Evolutionary conservation across 2,888 invertebrate species (phyloP), one percentile per base, ranked within the genome.

Genomic region (Piscicola geometra): DNA sequence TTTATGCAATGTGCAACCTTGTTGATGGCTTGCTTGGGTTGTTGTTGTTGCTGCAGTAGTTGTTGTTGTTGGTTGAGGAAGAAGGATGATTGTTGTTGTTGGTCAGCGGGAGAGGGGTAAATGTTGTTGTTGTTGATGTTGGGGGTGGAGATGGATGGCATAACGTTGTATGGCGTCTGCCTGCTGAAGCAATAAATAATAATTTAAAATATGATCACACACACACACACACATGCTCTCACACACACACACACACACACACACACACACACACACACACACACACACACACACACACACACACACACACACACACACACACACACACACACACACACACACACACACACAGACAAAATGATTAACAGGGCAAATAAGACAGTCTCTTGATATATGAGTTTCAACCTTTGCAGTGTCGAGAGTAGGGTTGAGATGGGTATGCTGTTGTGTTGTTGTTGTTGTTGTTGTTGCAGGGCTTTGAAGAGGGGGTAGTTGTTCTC

Each of bases 391-490:
- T n/a, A n/a, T n/a, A n/a, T n/a, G n/a, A n/a, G n/a, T n/a, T n/a
- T n/a, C 5, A 56, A 56, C 60, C 60, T 56, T n/a, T 56, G 60
- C 60, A 56, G n/a, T 9, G n/a, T 56, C 12, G 60, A 56, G 3
- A 56, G n/a, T 9, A 56, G 25, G 5, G 60, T 56, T 5, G 60
- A 56, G 5, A 56, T 56, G 9, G 60, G 60, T 9, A 18, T 56
- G 41, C 15, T 41, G 41, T 41, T 41, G 41, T 41, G 5, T 56
- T 56, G 60, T 56, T 56, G 60, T 56, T 56, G 60, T 56, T 56
- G 60, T 25, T 56, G 60, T 56, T 56, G 60, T 56, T 56, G 60
- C 21, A 56, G 60, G n/a, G 60, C 60, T n/a, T 56, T 56, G 60
- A 25, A 56, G 25, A 56, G 60, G 21, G 60, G 60, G 60, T 56